phyloP scores from a whole-genome alignment of 2,888 invertebrate genomes.

The Corbicula japonica region DNA sequence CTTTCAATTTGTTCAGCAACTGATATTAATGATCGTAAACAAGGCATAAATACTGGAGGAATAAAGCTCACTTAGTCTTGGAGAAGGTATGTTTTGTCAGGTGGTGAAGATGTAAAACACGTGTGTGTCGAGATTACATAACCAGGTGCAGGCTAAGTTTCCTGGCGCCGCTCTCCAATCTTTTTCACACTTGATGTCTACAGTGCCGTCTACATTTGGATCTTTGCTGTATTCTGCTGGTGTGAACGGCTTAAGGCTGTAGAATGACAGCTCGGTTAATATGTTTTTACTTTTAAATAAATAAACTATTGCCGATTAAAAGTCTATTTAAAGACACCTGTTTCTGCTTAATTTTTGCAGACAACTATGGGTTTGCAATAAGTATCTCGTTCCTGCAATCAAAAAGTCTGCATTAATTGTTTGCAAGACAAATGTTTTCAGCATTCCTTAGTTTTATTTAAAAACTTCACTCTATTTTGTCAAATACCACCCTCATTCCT shows the following conservation, averaged over 20 bases:
- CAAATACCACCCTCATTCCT: no score
- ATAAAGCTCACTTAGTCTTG: conserved; percentile 20
- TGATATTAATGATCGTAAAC: conserved; percentile 49
- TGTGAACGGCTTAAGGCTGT: conserved; percentile 29
- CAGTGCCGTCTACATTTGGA: conserved; percentile 17
- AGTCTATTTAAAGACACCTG: no score
- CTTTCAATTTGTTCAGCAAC: conserved; percentile 39
- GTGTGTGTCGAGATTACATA: conserved; percentile 52
- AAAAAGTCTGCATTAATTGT: no score
- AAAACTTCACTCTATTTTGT: no score
- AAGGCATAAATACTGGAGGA: conserved; percentile 38
- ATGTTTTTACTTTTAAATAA: no score
- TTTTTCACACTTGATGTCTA: conserved; percentile 51
- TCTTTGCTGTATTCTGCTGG: conserved; percentile 26
- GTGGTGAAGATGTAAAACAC: conserved; percentile 51
- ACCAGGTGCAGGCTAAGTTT: conserved; percentile 50
- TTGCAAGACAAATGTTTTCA: no score
- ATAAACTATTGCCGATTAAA: no score
- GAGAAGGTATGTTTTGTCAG: conserved; percentile 42
- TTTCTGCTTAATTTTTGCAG: no score
- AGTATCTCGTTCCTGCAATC: no score
- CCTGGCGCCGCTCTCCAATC: conserved; percentile 52
- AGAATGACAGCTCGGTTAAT: no score
- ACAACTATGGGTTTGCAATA: no score
- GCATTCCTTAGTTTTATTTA: no score